Evolutionary conservation across 2,797 vertebrate genomes (phyloP).

Genomic region (Chromis chromis): DNA sequence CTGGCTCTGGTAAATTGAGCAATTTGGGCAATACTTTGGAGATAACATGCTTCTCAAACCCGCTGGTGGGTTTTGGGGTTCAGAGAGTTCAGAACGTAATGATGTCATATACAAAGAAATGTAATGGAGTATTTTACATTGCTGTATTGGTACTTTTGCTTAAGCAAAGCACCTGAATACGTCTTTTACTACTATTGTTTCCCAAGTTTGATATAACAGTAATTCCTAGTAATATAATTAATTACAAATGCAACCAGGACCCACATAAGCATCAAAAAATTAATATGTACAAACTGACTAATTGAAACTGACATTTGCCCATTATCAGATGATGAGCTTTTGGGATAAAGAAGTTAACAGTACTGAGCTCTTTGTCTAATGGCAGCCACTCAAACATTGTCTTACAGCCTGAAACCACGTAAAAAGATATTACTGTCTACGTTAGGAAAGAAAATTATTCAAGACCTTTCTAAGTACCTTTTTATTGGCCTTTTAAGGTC

Average conservation of each 20-base stretch:
- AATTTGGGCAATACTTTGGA: too few species aligned
- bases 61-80: too few species aligned
- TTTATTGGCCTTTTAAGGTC: too few species aligned
- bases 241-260: neutral
- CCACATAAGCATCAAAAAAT: neutral
- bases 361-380: neutral
- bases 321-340: neutral
- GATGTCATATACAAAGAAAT: too few species aligned
- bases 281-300: neutral
- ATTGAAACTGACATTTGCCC: neutral
- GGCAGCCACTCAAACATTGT: neutral
- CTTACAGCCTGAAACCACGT: neutral
- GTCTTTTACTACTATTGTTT: too few species aligned
- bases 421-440: neutral
- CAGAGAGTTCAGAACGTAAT: too few species aligned
- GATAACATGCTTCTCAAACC: too few species aligned
- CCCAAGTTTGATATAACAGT: neutral
- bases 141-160: too few species aligned
- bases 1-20: too few species aligned
- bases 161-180: too few species aligned
- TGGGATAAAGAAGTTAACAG: neutral
- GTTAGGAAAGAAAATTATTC: neutral
- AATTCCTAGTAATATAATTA: neutral
- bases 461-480: neutral
- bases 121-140: too few species aligned